A percentile compares a stretch with the other conserved stretches of the same genome.
Conservation (phyloP, 37 sponge, comb jelly and placozoan species). For the Axinella damicornis region DNA sequence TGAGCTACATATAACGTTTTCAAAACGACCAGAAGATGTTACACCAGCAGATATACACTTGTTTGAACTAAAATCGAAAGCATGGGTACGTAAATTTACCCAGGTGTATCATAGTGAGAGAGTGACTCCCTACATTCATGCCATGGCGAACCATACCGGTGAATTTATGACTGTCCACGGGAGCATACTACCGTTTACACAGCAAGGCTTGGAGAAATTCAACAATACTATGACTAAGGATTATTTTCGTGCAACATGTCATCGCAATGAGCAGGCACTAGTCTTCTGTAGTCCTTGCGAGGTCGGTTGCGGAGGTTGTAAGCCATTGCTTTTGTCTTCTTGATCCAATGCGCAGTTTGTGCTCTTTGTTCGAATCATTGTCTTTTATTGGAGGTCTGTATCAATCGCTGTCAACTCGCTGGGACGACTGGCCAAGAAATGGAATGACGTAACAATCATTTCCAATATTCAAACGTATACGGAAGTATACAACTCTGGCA, state of each 20-base stretch:
- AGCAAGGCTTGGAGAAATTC: slow-evolving; percentile 14
- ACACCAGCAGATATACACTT: not conserved
- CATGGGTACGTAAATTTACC: not conserved
- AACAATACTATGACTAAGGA: slow-evolving; percentile 1
- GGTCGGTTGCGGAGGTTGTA: no score
- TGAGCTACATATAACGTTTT: not conserved
- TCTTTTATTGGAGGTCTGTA: no score
- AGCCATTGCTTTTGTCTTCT: no score
- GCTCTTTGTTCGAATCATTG: no score
- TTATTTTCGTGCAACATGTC: not conserved
- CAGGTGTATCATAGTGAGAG: not conserved
- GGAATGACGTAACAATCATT: no score
- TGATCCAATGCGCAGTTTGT: no score
- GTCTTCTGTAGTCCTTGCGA: no score
- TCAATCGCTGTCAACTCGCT: no score
- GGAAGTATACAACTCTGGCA: no score
- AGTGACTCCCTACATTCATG: slow-evolving; percentile 22
- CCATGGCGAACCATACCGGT: not conserved
- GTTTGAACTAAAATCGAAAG: not conserved
- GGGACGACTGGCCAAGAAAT: no score
- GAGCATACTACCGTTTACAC: slow-evolving; percentile 3
- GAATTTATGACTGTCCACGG: slow-evolving; percentile 11
- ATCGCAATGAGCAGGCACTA: slow-evolving; percentile 1
- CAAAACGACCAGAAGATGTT: not conserved
- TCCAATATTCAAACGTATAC: no score